Percentiles rank a stretch among this genome's conserved stretches.
Evolutionary conservation across 2,797 vertebrate species (phyloP).

Genomic region (Perodicticus potto): DNA sequence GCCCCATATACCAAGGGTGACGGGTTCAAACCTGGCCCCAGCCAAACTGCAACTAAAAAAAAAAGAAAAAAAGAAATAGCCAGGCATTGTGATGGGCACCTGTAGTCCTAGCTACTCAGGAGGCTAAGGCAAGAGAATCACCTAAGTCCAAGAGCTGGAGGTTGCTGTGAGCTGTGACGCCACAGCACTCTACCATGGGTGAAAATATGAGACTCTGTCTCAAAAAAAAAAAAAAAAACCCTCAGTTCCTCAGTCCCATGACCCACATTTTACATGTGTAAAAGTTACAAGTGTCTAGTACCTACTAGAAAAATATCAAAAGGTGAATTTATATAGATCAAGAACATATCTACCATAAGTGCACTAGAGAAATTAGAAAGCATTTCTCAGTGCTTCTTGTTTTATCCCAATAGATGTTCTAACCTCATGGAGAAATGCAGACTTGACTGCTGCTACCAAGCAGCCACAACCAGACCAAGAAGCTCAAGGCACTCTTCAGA

Average conservation of each 20-base stretch:
- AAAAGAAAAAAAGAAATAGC: too few species aligned
- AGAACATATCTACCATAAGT: neutral
- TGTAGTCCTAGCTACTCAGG: too few species aligned
- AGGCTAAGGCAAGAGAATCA: too few species aligned
- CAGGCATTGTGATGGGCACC: too few species aligned
- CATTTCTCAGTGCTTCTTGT: neutral
- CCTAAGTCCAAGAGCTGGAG: too few species aligned
- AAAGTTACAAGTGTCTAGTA: neutral
- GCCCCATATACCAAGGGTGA: too few species aligned
- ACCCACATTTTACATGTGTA: neutral
- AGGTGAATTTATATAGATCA: neutral
- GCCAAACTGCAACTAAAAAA: too few species aligned
- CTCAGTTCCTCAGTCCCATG: neutral
- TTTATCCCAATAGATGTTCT: neutral
- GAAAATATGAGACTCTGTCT: too few species aligned
- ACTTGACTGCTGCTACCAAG: neutral
- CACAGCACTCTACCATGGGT: too few species aligned
- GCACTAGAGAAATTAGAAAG: neutral
- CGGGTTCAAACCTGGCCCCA: too few species aligned
- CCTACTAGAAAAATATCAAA: conserved; percentile 3
- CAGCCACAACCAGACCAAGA: neutral
- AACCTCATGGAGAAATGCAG: neutral
- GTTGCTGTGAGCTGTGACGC: too few species aligned
- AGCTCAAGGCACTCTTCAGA: neutral
- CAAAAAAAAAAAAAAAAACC: neutral